These are phyloP conservation scores for Dasypolia templi DNA, from an alignment of 2,888 invertebrate species.

Conservation along the genomic window DNA sequence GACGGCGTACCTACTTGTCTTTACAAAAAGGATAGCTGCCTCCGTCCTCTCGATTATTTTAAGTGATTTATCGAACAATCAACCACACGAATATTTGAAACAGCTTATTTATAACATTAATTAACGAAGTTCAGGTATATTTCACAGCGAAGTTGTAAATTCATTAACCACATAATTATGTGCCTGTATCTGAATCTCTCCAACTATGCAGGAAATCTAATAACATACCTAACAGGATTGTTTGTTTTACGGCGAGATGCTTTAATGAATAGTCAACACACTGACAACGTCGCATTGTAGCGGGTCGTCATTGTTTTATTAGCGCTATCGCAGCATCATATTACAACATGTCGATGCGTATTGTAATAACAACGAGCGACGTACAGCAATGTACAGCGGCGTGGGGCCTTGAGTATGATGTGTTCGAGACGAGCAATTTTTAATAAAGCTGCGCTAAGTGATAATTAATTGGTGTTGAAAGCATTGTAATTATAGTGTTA, in stretches of 20 bases:
- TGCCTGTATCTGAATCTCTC: conserved; percentile 75
- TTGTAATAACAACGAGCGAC: conserved; percentile 55
- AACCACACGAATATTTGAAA: conserved; percentile 68
- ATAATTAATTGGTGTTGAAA: conserved; percentile 75
- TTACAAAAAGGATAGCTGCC: conserved; percentile 70
- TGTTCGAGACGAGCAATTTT: conserved; percentile 47
- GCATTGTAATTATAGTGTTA: conserved; percentile 71
- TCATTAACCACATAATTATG: conserved; percentile 76
- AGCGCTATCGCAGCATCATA: conserved; percentile 66
- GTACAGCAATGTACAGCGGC: conserved; percentile 7
- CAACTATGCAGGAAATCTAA: conserved; percentile 83
- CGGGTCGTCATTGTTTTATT: conserved; percentile 80
- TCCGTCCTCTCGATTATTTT: conserved; percentile 69
- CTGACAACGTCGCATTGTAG: conserved; percentile 76
- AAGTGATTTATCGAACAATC: conserved; percentile 74
- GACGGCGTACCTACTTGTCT: conserved; percentile 75
- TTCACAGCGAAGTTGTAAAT: conserved; percentile 69
- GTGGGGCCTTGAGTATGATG: conserved; percentile 19
- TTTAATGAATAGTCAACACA: conserved; percentile 89
- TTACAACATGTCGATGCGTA: conserved; percentile 46
- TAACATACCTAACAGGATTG: conserved; percentile 85
- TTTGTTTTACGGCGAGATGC: conserved; percentile 85
- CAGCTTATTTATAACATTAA: conserved; percentile 67
- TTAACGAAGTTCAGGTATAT: conserved; percentile 71
- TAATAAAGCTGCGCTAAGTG: conserved; percentile 73